Conservation (phyloP, 2,797 vertebrate species). For the Syngnathus acus region DNA sequence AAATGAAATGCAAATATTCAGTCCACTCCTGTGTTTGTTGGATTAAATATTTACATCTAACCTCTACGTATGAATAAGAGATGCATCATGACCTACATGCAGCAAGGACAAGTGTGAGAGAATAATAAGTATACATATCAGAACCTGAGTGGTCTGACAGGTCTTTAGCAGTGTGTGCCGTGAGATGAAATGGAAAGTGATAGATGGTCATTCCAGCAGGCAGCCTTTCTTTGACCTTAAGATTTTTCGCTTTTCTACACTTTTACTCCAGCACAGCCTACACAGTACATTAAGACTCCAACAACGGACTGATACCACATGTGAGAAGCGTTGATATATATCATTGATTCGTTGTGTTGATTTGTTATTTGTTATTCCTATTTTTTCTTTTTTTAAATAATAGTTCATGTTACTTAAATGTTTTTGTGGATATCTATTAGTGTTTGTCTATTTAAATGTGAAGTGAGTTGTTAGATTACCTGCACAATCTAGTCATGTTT, state of each 20-base stretch:
- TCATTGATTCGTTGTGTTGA: no score
- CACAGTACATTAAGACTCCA: neutral
- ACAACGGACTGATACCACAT: neutral
- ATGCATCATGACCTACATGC: slow-evolving; percentile 27
- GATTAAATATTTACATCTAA: slow-evolving; percentile 9
- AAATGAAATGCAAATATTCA: neutral
- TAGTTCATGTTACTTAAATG: neutral
- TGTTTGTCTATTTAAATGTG: no score
- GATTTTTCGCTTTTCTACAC: slow-evolving; percentile 17
- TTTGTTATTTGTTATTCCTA: neutral
- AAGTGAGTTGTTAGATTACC: no score
- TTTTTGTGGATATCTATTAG: no score
- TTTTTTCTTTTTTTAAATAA: neutral
- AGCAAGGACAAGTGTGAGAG: slow-evolving; percentile 29
- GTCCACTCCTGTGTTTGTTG: neutral
- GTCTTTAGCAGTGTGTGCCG: slow-evolving; percentile 18
- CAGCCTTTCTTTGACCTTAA: slow-evolving; percentile 39
- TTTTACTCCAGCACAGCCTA: neutral
- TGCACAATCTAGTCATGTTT: neutral
- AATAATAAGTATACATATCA: slow-evolving; percentile 36
- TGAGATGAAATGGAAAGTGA: slow-evolving; percentile 38
- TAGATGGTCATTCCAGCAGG: slow-evolving; percentile 30
- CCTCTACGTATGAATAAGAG: slow-evolving; percentile 12
- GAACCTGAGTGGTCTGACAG: slow-evolving; percentile 21
- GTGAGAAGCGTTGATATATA: no score